phyloP scores from a whole-genome alignment of 2,113 vertebrate species.

The Corynorhinus townsendii region DNA sequence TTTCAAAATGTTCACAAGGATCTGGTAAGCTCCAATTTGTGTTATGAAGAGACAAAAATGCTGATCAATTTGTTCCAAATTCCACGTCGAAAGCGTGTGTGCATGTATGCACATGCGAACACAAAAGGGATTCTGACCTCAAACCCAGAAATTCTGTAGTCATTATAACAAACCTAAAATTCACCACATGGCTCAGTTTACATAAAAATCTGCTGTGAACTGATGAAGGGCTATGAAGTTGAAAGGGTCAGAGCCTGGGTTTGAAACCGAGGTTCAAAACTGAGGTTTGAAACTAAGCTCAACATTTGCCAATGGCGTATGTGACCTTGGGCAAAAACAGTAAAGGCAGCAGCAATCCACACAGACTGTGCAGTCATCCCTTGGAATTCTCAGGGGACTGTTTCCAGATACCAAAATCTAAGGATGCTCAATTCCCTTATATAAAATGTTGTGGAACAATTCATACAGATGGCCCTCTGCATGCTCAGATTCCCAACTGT shows the following conservation, averaged over 20 bases:
- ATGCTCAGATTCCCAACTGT: background rate
- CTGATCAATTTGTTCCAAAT: background rate
- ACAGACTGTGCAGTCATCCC: too few relatives aligned
- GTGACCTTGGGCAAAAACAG: background rate
- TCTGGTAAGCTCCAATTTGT: too few relatives aligned
- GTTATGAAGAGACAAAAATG: background rate
- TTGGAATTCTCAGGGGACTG: too few relatives aligned
- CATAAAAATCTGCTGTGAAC: background rate
- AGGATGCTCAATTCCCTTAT: background rate
- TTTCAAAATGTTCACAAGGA: background rate
- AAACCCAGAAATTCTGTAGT: background rate
- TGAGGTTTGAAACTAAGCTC: background rate
- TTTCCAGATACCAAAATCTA: background rate
- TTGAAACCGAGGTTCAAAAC: background rate
- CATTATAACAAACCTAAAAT: background rate
- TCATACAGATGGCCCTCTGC: background rate
- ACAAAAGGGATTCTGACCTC: background rate
- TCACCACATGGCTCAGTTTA: background rate
- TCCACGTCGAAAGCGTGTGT: background rate
- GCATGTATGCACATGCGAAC: fast-evolving
- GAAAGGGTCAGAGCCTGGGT: background rate
- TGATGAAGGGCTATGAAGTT: fast-evolving
- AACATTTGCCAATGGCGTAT: fast-evolving
- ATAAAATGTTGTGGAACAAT: background rate
- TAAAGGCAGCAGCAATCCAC: fast-evolving